Conservation (phyloP, 2,113 vertebrate genomes). For the Macheiramphus alcinus region DNA sequence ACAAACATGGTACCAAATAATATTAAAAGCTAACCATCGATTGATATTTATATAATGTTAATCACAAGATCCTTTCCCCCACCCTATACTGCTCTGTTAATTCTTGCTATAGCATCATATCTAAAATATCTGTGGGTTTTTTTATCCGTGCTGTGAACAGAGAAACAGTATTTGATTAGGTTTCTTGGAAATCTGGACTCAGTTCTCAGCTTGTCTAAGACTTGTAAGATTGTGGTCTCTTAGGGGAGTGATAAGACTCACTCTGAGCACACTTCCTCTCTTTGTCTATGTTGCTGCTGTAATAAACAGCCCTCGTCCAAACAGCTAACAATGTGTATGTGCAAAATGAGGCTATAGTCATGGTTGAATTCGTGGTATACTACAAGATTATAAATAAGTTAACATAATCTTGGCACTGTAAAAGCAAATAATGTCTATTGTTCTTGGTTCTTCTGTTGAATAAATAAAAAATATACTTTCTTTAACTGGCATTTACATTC, state of each 20-base stretch:
- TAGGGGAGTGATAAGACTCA: background rate
- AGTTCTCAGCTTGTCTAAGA: background rate
- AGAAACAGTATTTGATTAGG: background rate
- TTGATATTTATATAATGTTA: background rate
- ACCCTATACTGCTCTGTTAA: background rate
- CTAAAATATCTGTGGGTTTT: background rate
- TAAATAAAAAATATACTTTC: background rate
- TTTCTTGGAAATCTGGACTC: slow-evolving; percentile 35
- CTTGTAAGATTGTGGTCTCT: background rate
- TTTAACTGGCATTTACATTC: background rate
- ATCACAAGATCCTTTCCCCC: background rate
- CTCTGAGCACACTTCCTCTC: background rate
- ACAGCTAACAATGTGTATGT: background rate
- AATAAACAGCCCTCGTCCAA: background rate
- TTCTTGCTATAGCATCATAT: background rate
- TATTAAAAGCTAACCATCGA: background rate
- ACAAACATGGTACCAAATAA: background rate
- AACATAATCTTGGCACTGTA: background rate
- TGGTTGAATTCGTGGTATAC: background rate
- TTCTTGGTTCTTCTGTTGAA: background rate
- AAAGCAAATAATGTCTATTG: background rate
- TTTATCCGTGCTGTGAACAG: background rate
- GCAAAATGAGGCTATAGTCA: background rate
- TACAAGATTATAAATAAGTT: background rate
- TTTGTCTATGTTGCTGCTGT: background rate